Evolutionary conservation across 2,888 invertebrate species (phyloP).

Genomic region (Lepetodrilus schrolli): DNA sequence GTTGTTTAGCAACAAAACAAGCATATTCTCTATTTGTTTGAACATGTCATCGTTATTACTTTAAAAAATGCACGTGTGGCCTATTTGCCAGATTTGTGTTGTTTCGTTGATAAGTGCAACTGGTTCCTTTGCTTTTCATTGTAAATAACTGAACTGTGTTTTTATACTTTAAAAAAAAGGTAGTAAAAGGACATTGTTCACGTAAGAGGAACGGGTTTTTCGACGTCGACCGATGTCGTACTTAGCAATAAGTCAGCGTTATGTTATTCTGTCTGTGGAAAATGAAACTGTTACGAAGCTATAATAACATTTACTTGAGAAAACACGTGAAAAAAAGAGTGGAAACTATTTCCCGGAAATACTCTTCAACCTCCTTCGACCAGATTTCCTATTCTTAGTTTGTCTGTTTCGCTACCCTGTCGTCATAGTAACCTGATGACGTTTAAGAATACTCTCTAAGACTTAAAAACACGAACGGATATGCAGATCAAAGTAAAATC

Average conservation of each 20-base stretch:
- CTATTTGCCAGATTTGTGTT: too few species aligned
- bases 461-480: not conserved
- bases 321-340: conserved; percentile 10
- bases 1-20: too few species aligned
- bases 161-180: too few species aligned
- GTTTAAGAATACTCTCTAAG: not conserved
- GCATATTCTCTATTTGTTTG: too few species aligned
- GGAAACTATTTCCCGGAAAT: not conserved
- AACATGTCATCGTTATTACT: too few species aligned
- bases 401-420: not conserved
- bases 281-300: not conserved
- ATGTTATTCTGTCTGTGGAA: not conserved
- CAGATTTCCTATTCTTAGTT: conserved; percentile 7
- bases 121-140: too few species aligned
- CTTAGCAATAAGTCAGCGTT: not conserved
- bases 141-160: too few species aligned
- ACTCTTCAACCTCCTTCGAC: not conserved
- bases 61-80: too few species aligned
- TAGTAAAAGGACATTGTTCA: too few species aligned
- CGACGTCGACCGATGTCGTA: too few species aligned
- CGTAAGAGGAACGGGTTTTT: too few species aligned
- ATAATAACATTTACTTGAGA: conserved; percentile 11
- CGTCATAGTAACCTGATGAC: not conserved
- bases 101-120: too few species aligned
- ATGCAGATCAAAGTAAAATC: conserved; percentile 9